Evolutionary conservation across 2,888 invertebrate genomes (phyloP).

Genomic region (Callyntrura guangdongensis): DNA sequence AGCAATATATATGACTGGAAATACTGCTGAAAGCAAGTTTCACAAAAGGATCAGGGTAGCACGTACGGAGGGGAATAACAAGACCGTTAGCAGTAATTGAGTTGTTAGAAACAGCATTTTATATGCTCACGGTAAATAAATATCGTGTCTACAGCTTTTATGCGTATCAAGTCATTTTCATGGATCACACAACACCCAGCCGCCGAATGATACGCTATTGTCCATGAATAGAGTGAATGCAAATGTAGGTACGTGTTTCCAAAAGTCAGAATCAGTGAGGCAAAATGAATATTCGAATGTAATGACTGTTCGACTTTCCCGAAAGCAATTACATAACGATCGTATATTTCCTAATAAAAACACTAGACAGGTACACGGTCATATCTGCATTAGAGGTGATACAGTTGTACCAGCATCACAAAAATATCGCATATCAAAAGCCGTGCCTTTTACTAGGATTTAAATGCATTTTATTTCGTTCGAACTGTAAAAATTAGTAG

Average conservation of each 20-base stretch:
- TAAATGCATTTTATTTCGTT: no score
- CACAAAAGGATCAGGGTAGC: background rate
- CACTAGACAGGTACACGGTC: no score
- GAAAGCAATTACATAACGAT: background rate
- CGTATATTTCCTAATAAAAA: background rate
- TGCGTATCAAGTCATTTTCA: constrained; percentile 56
- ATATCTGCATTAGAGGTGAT: no score
- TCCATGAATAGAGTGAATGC: background rate
- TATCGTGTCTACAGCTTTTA: background rate
- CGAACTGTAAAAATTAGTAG: no score
- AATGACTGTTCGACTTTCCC: constrained; percentile 1
- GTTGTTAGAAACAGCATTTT: constrained; percentile 52
- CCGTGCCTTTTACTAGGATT: no score
- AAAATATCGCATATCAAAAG: no score
- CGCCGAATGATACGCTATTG: background rate
- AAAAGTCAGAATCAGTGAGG: constrained; percentile 38
- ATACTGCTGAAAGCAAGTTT: background rate
- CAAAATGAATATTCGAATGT: constrained; percentile 25
- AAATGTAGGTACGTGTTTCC: constrained; percentile 14
- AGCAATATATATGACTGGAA: background rate
- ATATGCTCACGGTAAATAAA: constrained; percentile 13
- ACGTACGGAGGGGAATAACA: constrained; percentile 46
- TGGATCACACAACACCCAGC: background rate
- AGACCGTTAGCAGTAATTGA: constrained; percentile 70
- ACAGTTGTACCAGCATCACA: no score